phyloP scores from a whole-genome alignment of 2,888 invertebrate genomes.

The Synanthedon andrenaeformis region DNA sequence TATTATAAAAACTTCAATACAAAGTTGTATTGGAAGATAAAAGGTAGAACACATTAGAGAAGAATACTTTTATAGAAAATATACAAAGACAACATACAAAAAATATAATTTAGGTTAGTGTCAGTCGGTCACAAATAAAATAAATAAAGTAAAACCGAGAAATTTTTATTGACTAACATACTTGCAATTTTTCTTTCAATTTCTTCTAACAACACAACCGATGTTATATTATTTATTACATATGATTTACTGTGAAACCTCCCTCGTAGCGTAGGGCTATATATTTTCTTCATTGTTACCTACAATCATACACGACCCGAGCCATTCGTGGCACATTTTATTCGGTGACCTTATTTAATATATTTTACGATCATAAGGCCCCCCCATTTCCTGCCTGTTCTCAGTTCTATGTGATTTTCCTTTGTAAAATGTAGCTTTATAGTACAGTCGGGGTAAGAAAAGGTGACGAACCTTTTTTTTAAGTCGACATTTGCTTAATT shows the following conservation, averaged over 20 bases:
- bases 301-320: conserved; percentile 23
- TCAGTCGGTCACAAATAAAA: too few species aligned
- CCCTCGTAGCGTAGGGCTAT: conserved; percentile 20
- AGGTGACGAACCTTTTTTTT: too few species aligned
- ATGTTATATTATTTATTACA: background rate
- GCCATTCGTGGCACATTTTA: conserved; percentile 23
- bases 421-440: background rate
- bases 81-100: too few species aligned
- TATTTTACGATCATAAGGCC: conserved; percentile 20
- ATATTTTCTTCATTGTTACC: conserved; percentile 37
- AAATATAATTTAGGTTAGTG: too few species aligned
- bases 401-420: background rate
- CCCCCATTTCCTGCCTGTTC: conserved; percentile 4
- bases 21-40: too few species aligned
- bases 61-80: too few species aligned
- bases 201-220: background rate
- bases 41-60: too few species aligned
- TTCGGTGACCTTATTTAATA: conserved; percentile 14
- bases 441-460: background rate
- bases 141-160: too few species aligned
- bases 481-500: too few species aligned
- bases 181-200: background rate
- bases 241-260: conserved; percentile 26
- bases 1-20: too few species aligned
- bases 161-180: too few species aligned